These are phyloP conservation scores for Agrilus biguttatus DNA, from an alignment of 2,888 invertebrate genomes.

Conservation along the genomic window DNA sequence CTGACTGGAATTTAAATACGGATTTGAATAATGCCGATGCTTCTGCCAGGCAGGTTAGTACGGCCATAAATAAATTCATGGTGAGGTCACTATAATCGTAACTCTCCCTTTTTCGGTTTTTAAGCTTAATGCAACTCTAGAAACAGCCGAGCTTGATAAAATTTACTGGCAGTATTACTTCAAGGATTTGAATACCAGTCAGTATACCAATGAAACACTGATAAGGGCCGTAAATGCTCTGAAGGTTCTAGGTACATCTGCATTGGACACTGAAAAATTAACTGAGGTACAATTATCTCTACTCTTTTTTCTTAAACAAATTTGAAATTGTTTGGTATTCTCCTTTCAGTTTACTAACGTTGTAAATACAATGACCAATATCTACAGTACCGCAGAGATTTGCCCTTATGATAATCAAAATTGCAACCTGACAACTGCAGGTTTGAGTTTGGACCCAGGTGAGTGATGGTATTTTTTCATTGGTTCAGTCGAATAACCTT, in stretches of 20 bases:
- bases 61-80: background rate
- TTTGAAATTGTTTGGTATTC: constrained; percentile 10
- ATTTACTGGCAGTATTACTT: constrained; percentile 27
- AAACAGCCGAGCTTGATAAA: constrained; percentile 24
- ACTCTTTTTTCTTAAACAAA: too few relatives aligned
- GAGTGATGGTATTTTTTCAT: constrained; percentile 2
- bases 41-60: constrained; percentile 14
- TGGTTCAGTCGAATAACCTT: background rate
- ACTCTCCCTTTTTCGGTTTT: constrained; percentile 5
- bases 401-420: constrained; percentile 27
- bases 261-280: constrained; percentile 25
- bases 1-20: constrained; percentile 25
- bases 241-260: constrained; percentile 32
- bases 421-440: constrained; percentile 21
- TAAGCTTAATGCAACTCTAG: constrained; percentile 16
- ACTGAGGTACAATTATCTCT: constrained; percentile 14
- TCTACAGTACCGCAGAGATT: constrained; percentile 32
- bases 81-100: too few relatives aligned
- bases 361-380: constrained; percentile 16
- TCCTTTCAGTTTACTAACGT: constrained; percentile 15
- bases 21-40: constrained; percentile 20
- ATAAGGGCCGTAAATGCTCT: constrained; percentile 31
- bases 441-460: constrained; percentile 28
- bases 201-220: constrained; percentile 27
- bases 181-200: constrained; percentile 19